Evolutionary conservation across 2,113 vertebrate genomes (phyloP).

Genomic region (Nyctereutes procyonoides): DNA sequence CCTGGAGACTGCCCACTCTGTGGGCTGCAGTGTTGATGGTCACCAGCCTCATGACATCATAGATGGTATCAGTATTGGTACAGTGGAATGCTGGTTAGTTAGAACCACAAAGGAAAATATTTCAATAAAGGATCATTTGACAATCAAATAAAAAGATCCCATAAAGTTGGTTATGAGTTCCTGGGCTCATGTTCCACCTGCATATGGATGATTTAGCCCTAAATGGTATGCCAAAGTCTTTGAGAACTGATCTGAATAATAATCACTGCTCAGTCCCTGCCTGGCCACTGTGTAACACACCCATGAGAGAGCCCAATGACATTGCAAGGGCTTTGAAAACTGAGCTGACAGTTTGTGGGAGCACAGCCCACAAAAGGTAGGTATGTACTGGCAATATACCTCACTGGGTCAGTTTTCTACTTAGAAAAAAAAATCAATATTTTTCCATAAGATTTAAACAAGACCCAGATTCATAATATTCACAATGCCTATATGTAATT

Average conservation of each 20-base stretch:
- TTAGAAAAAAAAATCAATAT: background rate
- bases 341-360: background rate
- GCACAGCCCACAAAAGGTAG: background rate
- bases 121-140: background rate
- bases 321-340: background rate
- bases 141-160: background rate
- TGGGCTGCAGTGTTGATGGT: background rate
- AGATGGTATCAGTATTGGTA: background rate
- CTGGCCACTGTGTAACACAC: background rate
- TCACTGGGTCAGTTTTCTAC: background rate
- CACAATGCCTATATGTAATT: background rate
- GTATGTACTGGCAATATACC: background rate
- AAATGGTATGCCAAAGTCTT: background rate
- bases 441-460: background rate
- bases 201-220: background rate
- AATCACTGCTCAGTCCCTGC: background rate
- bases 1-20: background rate
- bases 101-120: background rate
- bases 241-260: background rate
- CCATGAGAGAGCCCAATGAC: background rate
- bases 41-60: background rate
- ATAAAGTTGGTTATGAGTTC: background rate
- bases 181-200: background rate
- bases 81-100: background rate
- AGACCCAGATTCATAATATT: background rate